A percentile compares a stretch with the other conserved stretches of the same genome.
Conservation (phyloP, 2,888 invertebrate species). For the Andrena praecox region DNA sequence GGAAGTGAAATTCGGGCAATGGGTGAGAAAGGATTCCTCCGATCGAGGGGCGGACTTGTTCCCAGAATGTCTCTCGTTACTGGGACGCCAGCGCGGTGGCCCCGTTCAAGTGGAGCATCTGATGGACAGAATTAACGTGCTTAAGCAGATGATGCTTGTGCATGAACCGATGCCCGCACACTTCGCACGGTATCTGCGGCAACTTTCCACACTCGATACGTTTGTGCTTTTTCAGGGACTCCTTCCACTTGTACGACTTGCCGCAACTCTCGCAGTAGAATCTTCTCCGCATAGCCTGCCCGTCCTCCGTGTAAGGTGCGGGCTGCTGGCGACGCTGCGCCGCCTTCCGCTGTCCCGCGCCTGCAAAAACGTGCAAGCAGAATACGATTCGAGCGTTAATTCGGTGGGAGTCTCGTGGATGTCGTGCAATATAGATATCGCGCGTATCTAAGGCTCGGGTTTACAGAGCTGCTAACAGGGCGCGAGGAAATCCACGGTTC, state of each 20-base stretch:
- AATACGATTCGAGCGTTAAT: slow-evolving; percentile 11
- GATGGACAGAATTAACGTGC: slow-evolving; percentile 74
- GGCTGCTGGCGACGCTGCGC: background rate
- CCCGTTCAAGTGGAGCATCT: background rate
- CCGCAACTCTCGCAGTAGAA: slow-evolving; percentile 78
- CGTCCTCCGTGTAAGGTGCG: background rate
- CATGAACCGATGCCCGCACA: slow-evolving; percentile 84
- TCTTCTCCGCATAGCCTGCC: slow-evolving; percentile 53
- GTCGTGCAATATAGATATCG: background rate
- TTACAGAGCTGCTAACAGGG: background rate
- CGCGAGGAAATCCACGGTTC: background rate
- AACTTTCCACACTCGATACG: slow-evolving; percentile 80
- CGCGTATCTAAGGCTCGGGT: background rate
- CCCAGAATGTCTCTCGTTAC: background rate
- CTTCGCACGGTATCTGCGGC: slow-evolving; percentile 81
- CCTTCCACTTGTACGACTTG: slow-evolving; percentile 80
- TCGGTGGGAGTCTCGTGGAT: background rate
- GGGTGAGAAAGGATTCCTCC: background rate
- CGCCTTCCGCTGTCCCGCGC: background rate
- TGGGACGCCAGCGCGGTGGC: slow-evolving; percentile 19
- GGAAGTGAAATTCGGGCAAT: background rate
- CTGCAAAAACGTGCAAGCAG: slow-evolving; percentile 53
- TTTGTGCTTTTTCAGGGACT: slow-evolving; percentile 79
- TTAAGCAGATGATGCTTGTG: slow-evolving; percentile 85
- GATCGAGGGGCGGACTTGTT: background rate